Evolutionary conservation across 2,888 invertebrate genomes (phyloP).

Genomic region (Aricia artaxerxes): DNA sequence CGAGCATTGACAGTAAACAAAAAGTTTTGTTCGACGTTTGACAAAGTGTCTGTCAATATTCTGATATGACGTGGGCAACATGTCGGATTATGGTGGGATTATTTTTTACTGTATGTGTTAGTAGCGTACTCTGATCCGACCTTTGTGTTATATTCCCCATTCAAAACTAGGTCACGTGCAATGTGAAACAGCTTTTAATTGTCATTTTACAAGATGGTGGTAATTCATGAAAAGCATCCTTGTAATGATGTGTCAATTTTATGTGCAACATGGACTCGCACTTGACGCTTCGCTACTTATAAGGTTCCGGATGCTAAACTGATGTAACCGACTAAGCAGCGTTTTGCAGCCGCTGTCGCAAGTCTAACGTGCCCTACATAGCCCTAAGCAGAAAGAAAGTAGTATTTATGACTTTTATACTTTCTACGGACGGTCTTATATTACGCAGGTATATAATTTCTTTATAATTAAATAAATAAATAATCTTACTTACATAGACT

Average conservation of each 20-base stretch:
- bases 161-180: no score
- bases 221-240: no score
- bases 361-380: constrained; percentile 27
- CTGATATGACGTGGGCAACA: no score
- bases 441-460: background rate
- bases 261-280: background rate
- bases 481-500: background rate
- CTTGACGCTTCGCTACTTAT: constrained; percentile 14
- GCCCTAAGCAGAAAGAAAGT: constrained; percentile 30
- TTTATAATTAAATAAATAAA: background rate
- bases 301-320: constrained; percentile 16
- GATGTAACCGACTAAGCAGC: constrained; percentile 16
- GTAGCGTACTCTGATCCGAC: no score
- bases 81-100: no score
- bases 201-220: no score
- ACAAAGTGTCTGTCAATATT: no score
- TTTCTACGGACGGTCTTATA: constrained; percentile 18
- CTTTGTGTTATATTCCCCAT: no score
- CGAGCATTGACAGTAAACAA: no score
- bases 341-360: constrained; percentile 21
- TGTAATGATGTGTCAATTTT: background rate
- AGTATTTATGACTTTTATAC: constrained; percentile 14
- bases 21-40: no score
- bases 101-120: no score
- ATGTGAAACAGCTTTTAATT: no score